Evolutionary conservation across 1,140 invertebrate genomes (phyloP).

Genomic region (Eubasilissa regina): DNA sequence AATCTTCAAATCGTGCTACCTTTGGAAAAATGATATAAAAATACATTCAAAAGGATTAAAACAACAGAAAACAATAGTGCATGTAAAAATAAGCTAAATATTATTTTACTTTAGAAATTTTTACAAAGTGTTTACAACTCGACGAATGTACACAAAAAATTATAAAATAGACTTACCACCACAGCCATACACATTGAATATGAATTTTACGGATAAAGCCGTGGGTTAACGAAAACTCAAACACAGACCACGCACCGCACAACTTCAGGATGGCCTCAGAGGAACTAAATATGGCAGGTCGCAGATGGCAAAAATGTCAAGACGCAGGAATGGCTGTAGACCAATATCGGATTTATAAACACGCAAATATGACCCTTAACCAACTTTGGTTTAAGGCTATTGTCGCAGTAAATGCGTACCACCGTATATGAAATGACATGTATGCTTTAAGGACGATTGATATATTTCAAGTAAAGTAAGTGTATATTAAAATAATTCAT

Average conservation of each 20-base stretch:
- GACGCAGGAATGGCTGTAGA: background rate
- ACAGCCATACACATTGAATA: constrained; percentile 75
- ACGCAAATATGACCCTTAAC: no score
- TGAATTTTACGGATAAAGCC: constrained; percentile 72
- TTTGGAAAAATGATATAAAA: background rate
- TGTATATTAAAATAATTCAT: no score
- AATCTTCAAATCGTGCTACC: background rate
- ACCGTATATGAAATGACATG: no score
- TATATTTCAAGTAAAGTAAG: no score
- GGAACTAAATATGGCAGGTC: constrained; percentile 43
- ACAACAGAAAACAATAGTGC: background rate
- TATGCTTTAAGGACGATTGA: no score
- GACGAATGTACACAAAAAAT: background rate
- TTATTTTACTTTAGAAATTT: no score
- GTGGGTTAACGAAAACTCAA: constrained; percentile 61
- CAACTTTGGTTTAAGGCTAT: no score
- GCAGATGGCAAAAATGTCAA: constrained; percentile 39
- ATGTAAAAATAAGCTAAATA: constrained; percentile 3
- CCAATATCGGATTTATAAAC: background rate
- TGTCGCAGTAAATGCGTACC: no score
- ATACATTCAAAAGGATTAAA: background rate
- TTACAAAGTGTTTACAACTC: no score
- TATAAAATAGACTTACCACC: constrained; percentile 65
- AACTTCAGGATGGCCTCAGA: constrained; percentile 67
- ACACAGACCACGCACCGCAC: constrained; percentile 51